Evolutionary conservation across 2,797 vertebrate genomes (phyloP).

Genomic region (Pantherophis vulpinus): DNA sequence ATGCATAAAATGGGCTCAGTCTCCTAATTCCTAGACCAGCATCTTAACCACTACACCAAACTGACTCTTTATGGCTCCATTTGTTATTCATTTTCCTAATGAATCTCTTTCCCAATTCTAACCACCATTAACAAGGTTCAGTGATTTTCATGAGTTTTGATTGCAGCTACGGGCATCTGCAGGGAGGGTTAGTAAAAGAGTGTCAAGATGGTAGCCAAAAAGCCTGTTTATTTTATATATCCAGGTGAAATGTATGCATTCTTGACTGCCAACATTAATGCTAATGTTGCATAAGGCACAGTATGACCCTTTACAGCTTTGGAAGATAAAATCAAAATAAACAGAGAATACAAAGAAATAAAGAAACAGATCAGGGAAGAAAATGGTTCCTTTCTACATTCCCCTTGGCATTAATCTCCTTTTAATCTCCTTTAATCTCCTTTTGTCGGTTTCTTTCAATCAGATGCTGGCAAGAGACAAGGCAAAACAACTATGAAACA

Average conservation of each 20-base stretch:
- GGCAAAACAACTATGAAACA: neutral
- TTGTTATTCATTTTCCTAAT: neutral
- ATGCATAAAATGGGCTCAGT: neutral
- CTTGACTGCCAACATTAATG: neutral
- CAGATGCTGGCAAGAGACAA: neutral
- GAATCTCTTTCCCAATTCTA: neutral
- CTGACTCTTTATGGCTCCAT: neutral
- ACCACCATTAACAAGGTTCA: neutral
- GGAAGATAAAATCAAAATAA: neutral
- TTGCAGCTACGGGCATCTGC: neutral
- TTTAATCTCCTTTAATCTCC: neutral
- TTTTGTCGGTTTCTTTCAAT: neutral
- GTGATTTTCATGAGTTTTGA: neutral
- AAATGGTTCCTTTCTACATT: neutral
- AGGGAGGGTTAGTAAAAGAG: neutral
- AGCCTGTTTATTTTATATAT: neutral
- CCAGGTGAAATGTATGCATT: neutral
- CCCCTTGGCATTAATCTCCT: neutral
- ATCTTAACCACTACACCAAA: neutral
- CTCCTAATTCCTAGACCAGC: neutral
- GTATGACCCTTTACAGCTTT: neutral
- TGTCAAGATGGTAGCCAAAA: neutral
- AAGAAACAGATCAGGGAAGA: neutral
- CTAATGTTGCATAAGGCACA: neutral
- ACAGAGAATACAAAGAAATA: neutral